A percentile compares a stretch with the other conserved stretches of the same genome.
Evolutionary conservation across 2,888 invertebrate genomes (phyloP).

Genomic region (Teinopalpus imperialis): DNA sequence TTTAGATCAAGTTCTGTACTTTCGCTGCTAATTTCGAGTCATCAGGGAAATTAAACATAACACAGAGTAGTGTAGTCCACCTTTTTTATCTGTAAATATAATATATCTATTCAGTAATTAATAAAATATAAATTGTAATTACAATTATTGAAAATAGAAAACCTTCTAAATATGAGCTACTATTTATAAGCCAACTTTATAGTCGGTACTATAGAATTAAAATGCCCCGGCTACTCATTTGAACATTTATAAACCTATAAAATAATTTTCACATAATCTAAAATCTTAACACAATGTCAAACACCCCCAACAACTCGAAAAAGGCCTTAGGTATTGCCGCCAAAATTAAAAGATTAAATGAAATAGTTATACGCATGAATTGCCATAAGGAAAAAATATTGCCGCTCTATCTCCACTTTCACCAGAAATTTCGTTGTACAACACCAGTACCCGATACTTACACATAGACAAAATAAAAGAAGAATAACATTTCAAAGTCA

Average conservation of each 20-base stretch:
- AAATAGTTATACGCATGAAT: too few species aligned
- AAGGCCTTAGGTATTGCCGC: background rate
- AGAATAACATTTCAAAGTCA: slow-evolving; percentile 73
- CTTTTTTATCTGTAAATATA: too few species aligned
- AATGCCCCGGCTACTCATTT: background rate
- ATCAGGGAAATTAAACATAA: slow-evolving; percentile 4
- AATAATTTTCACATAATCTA: background rate
- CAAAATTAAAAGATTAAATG: background rate
- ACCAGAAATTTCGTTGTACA: slow-evolving; percentile 33
- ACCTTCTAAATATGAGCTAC: background rate
- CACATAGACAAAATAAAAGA: slow-evolving; percentile 30
- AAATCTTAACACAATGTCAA: background rate
- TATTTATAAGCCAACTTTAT: too few species aligned
- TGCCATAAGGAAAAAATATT: slow-evolving; percentile 14
- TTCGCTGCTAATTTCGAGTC: background rate
- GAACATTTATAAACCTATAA: slow-evolving; percentile 3
- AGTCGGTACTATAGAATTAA: too few species aligned
- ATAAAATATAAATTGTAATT: background rate
- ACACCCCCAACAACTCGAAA: slow-evolving; percentile 9
- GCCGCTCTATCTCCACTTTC: slow-evolving; percentile 2
- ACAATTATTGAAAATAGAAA: too few species aligned
- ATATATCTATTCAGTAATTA: too few species aligned
- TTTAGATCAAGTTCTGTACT: slow-evolving; percentile 45
- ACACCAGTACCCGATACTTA: slow-evolving; percentile 21
- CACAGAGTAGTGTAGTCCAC: background rate